Percentiles rank a stretch among this genome's conserved stretches.
Evolutionary conservation across 2,797 vertebrate species (phyloP).

Genomic region (Helarctos malayanus): DNA sequence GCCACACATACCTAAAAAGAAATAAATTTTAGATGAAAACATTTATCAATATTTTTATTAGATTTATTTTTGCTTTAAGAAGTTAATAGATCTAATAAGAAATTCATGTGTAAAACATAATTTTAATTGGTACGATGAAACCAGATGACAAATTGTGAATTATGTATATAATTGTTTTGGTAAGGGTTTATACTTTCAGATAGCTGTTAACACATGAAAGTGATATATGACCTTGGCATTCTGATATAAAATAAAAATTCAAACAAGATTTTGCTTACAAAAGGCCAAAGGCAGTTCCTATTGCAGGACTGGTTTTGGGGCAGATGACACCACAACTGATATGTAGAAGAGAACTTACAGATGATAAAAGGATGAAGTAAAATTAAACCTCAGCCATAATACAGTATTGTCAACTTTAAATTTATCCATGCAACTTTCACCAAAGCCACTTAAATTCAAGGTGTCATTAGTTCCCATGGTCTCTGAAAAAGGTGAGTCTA

Average conservation of each 20-base stretch:
- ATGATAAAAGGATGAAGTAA: not conserved
- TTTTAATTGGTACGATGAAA: slow-evolving; percentile 3
- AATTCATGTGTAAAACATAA: slow-evolving; percentile 40
- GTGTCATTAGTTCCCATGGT: not conserved
- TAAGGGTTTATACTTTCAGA: slow-evolving; percentile 14
- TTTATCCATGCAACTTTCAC: not conserved
- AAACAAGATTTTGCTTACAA: not conserved
- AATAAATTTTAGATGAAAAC: slow-evolving; percentile 66
- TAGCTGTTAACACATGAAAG: not conserved
- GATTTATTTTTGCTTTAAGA: slow-evolving; percentile 48
- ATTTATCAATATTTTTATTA: slow-evolving; percentile 12
- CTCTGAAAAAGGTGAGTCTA: not conserved
- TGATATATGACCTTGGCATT: not conserved
- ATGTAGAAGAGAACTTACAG: not conserved
- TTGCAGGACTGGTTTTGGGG: not conserved
- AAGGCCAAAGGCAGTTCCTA: not conserved
- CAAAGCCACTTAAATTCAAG: not conserved
- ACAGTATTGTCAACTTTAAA: not conserved
- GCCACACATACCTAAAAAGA: slow-evolving; percentile 54
- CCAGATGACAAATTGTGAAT: slow-evolving; percentile 3
- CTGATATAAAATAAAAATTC: slow-evolving; percentile 28
- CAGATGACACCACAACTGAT: not conserved
- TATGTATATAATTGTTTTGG: not conserved
- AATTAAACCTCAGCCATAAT: not conserved
- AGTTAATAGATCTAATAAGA: not conserved